These are phyloP conservation scores for Lasioglossum oenotherae DNA, from an alignment of 2,888 invertebrate genomes.

Conservation along the genomic window DNA sequence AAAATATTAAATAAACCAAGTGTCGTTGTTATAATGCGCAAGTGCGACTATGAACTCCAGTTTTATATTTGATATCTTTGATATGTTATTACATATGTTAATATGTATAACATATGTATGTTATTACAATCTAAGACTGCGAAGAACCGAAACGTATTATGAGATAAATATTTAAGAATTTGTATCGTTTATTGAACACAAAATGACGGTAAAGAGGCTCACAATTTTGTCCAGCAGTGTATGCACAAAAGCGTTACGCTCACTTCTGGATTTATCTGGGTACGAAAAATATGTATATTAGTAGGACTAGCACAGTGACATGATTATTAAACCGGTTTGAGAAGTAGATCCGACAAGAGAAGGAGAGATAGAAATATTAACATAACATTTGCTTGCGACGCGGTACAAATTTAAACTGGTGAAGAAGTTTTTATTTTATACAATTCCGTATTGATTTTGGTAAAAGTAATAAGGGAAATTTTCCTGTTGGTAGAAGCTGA, in stretches of 20 bases:
- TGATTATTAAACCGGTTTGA: slow-evolving; percentile 22
- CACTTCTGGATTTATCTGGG: background rate
- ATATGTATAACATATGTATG: no score
- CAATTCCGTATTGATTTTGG: background rate
- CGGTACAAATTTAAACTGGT: background rate
- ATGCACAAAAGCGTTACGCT: background rate
- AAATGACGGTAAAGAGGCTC: no score
- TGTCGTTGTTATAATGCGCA: no score
- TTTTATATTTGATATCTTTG: no score
- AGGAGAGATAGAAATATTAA: background rate
- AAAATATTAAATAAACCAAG: no score
- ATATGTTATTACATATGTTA: no score
- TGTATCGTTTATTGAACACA: no score
- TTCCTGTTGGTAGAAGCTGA: background rate
- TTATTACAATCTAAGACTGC: no score
- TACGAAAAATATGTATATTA: slow-evolving; percentile 4
- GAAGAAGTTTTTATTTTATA: background rate
- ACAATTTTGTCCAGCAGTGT: no score
- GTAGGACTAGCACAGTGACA: slow-evolving; percentile 6
- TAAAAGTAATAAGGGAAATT: background rate
- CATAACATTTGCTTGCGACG: background rate
- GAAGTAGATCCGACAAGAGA: background rate
- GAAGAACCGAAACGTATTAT: no score
- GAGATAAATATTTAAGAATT: no score
- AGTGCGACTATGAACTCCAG: no score